A percentile compares a stretch with the other conserved stretches of the same genome.
These are phyloP conservation scores for Ptiloglossa arizonensis DNA, from an alignment of 1,140 invertebrate species.

Conservation along the genomic window DNA sequence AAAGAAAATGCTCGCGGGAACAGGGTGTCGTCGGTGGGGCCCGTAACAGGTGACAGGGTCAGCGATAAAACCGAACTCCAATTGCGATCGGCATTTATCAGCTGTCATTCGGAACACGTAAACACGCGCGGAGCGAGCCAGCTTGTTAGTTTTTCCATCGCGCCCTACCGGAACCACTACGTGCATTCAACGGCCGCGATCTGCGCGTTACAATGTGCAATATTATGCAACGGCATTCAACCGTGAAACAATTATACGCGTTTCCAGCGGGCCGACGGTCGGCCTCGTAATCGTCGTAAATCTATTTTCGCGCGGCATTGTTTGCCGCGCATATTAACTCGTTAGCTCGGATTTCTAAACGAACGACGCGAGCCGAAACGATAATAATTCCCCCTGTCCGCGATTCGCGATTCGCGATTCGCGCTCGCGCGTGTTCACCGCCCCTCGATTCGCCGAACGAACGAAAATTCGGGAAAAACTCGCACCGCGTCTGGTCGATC, in stretches of 20 bases:
- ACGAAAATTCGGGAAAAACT: no score
- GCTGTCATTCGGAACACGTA: constrained; percentile 65
- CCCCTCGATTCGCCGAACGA: neutral
- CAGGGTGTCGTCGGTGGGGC: constrained; percentile 46
- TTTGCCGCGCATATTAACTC: constrained; percentile 66
- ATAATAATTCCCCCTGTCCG: constrained; percentile 39
- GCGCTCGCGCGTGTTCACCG: no score
- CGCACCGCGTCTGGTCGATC: no score
- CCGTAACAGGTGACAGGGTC: no score
- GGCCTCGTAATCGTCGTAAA: constrained; percentile 63
- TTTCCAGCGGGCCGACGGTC: constrained; percentile 57
- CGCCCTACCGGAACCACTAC: constrained; percentile 5
- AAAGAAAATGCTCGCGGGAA: no score
- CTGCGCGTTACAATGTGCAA: constrained; percentile 54
- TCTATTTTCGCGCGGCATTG: constrained; percentile 63
- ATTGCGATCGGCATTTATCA: constrained; percentile 62
- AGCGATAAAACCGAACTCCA: constrained; percentile 57
- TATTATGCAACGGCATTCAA: constrained; percentile 64
- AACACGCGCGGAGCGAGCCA: constrained; percentile 31
- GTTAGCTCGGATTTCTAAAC: constrained; percentile 58
- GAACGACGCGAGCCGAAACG: constrained; percentile 42
- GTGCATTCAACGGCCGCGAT: constrained; percentile 24
- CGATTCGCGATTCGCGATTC: neutral
- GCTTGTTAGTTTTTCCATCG: constrained; percentile 36
- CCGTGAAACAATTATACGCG: constrained; percentile 68